Conservation (phyloP, 2,888 invertebrate genomes). For the Eledona agricola region DNA sequence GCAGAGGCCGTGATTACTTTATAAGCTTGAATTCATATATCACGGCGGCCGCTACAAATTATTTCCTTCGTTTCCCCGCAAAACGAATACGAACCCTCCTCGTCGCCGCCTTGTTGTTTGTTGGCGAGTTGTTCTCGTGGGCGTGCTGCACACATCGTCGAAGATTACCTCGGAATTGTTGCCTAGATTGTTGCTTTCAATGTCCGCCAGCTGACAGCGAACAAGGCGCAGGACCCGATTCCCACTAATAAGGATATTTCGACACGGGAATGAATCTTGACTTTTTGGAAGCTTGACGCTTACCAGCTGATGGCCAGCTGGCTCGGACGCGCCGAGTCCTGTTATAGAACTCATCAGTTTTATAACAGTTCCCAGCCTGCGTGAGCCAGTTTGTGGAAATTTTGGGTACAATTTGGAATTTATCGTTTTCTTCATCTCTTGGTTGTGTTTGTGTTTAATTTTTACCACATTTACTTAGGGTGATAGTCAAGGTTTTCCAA, state of each 20-base stretch:
- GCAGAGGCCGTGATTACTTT: slow-evolving; percentile 52
- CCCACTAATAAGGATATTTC: slow-evolving; percentile 24
- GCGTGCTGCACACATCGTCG: slow-evolving; percentile 36
- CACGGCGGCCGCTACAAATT: slow-evolving; percentile 50
- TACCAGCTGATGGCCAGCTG: too few relatives aligned
- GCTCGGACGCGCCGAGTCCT: too few relatives aligned
- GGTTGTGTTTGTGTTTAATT: too few relatives aligned
- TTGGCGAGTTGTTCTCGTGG: slow-evolving; percentile 32
- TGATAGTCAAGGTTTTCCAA: too few relatives aligned
- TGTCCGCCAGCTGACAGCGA: slow-evolving; percentile 22
- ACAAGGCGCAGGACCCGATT: slow-evolving; percentile 21
- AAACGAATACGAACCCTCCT: slow-evolving; percentile 28
- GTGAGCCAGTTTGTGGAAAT: too few relatives aligned
- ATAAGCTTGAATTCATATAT: slow-evolving; percentile 50
- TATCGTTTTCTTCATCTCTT: too few relatives aligned
- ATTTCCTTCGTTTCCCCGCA: slow-evolving; percentile 43
- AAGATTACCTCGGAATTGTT: slow-evolving; percentile 36
- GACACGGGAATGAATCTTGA: too few relatives aligned
- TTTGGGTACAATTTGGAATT: too few relatives aligned
- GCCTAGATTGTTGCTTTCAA: slow-evolving; percentile 28
- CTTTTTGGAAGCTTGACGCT: too few relatives aligned
- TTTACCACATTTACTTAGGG: too few relatives aligned
- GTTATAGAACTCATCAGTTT: too few relatives aligned
- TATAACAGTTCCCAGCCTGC: too few relatives aligned
- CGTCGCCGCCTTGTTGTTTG: slow-evolving; percentile 20